Base-by-base conservation (phyloP, 2,888 invertebrate genomes). In the Beris morrisii region DNA sequence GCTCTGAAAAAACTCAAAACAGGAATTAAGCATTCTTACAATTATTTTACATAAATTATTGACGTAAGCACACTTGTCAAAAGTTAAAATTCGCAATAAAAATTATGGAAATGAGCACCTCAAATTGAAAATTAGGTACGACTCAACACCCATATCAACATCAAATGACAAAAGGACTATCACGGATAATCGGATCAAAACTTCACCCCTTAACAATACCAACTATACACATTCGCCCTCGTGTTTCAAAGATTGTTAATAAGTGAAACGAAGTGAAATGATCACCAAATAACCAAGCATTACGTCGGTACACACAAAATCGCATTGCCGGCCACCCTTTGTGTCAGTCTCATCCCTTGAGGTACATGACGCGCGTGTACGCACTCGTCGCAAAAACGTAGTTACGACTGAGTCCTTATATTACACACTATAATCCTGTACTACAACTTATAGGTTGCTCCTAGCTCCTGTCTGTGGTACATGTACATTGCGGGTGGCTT, bases 241-340 rank as follows among this genome's bases (percentile, higher is more conserved):
- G 15, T 52, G 7, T 15, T 50, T 15, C 45, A 38, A 31, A 52
- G 61, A 50, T 38, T 52, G 61, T 50, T 61, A 52, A 52, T 64
- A 57, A 59, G 58, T 65, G 68, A 68, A 68, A 65, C 68, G 68
- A 68, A 65, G 68, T 68, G 68, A 68, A 68, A 65, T 68, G 68
- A 68, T 68, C 68, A 54, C 65, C 53, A 65, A 68, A 68, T 58
- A 68, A 68, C 58, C 32, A 65, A 59, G 59, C 54, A 64, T 59
- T 67, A 64, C 56, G 58, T 30, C 58, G 44, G 38, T 38, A 28
- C 55, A 44, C 52, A 53, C 30, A 53, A 65, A 65, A 54, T 57
- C 31, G 56, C 65, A 61, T 43, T 57, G 55, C 52, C 59, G 9
- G 30, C 15, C 48, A 59, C 61, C 61, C 61, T 61, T 61, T 61